Conservation (phyloP, 2,888 invertebrate genomes). For the Hemistola chrysoprasaria region DNA sequence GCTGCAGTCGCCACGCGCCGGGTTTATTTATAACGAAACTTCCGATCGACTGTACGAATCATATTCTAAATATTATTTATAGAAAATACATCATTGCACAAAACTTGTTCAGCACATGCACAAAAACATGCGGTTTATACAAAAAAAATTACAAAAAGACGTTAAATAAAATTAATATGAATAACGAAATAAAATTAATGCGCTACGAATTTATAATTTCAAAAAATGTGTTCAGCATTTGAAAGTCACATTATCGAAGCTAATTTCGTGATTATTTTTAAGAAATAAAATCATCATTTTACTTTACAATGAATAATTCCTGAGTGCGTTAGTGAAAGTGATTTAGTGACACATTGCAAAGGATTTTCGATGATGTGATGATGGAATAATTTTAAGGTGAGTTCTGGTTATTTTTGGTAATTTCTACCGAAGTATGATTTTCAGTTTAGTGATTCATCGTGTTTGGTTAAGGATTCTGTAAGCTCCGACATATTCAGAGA, state of each 20-base stretch:
- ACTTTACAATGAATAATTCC: no score
- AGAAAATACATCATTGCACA: conserved; percentile 26
- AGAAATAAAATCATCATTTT: no score
- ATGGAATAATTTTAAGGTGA: conserved; percentile 24
- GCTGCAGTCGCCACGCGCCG: conserved; percentile 43
- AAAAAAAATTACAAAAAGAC: no score
- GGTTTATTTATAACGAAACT: conserved; percentile 47
- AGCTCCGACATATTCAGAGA: background rate
- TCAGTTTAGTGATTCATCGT: conserved; percentile 17
- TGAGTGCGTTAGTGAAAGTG: background rate
- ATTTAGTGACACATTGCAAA: conserved; percentile 14
- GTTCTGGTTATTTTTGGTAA: conserved; percentile 24
- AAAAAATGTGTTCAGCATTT: no score
- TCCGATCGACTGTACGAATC: conserved; percentile 46
- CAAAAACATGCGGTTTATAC: no score
- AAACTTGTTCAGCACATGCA: no score
- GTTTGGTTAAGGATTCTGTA: conserved; percentile 11
- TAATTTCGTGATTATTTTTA: conserved; percentile 1
- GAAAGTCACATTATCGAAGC: no score
- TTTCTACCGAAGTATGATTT: conserved; percentile 14
- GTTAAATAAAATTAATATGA: no score
- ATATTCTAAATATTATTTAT: conserved; percentile 42
- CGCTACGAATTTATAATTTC: no score
- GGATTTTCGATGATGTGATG: conserved; percentile 22
- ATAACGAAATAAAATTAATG: no score